Percentiles rank a stretch among this genome's conserved stretches.
phyloP scores from a whole-genome alignment of 2,797 vertebrate genomes.

The Hippoglossus hippoglossus region DNA sequence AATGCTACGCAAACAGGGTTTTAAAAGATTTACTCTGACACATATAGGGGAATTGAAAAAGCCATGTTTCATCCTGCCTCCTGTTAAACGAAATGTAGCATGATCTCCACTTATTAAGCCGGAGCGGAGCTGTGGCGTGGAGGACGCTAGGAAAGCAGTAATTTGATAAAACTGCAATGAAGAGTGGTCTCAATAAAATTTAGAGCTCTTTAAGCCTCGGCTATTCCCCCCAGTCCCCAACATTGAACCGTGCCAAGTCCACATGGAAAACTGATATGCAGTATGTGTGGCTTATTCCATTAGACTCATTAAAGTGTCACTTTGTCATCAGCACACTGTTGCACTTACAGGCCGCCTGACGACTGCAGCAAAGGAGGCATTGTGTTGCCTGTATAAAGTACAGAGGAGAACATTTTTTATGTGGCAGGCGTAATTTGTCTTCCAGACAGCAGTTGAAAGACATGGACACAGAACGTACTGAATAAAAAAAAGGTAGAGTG shows the following conservation, averaged over 20 bases:
- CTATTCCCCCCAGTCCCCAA: slow-evolving; percentile 43
- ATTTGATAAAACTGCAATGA: slow-evolving; percentile 74
- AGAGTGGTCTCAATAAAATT: slow-evolving; percentile 51
- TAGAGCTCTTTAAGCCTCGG: slow-evolving; percentile 42
- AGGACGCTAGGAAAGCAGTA: slow-evolving; percentile 50
- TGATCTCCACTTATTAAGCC: slow-evolving; percentile 45
- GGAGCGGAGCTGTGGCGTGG: slow-evolving; percentile 24
- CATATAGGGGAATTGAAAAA: slow-evolving; percentile 74
- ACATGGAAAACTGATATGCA: slow-evolving; percentile 66
- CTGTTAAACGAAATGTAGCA: slow-evolving; percentile 68
- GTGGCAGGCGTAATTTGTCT: slow-evolving; percentile 71
- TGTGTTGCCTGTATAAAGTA: slow-evolving; percentile 63
- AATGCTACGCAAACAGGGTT: slow-evolving; percentile 80
- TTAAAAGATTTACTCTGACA: slow-evolving; percentile 82
- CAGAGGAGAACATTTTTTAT: slow-evolving; percentile 43
- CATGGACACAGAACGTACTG: slow-evolving; percentile 52
- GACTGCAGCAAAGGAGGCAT: slow-evolving; percentile 71
- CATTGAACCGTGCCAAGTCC: slow-evolving; percentile 50
- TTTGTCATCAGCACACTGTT: slow-evolving; percentile 71
- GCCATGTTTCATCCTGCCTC: slow-evolving; percentile 70
- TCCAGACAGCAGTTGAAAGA: slow-evolving; percentile 65
- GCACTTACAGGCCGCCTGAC: slow-evolving; percentile 55
- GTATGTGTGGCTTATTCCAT: slow-evolving; percentile 75
- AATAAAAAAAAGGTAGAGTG: slow-evolving; percentile 35
- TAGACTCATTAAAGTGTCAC: slow-evolving; percentile 79